Evolutionary conservation across 1,140 invertebrate genomes (phyloP).

Genomic region (Drosophila mauritiana): DNA sequence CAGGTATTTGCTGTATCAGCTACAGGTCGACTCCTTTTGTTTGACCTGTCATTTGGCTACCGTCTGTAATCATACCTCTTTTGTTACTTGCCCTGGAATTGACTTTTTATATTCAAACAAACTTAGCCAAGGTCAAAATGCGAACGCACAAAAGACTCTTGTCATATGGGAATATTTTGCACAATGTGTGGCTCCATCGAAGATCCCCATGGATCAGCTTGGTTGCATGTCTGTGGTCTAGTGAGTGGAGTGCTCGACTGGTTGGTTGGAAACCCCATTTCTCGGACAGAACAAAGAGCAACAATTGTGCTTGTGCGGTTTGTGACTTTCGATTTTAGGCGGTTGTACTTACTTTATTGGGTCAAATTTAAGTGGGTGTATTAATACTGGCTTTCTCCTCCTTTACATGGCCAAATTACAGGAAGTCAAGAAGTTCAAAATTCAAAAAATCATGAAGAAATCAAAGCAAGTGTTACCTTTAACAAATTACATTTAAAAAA

Average conservation of each 20-base stretch:
- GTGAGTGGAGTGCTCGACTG: conserved; percentile 15
- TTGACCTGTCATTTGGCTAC: conserved; percentile 62
- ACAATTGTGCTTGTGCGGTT: conserved; percentile 55
- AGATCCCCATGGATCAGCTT: conserved; percentile 5
- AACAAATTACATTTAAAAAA: too few relatives aligned
- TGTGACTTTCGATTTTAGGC: conserved; percentile 75
- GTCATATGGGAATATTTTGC: conserved; percentile 28
- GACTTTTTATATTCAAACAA: conserved; percentile 61
- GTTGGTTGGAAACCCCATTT: not conserved
- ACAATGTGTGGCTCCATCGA: conserved; percentile 11
- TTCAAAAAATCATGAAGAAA: not conserved
- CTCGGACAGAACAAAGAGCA: conserved; percentile 27
- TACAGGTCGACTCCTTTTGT: conserved; percentile 33
- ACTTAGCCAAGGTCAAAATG: conserved; percentile 70
- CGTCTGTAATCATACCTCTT: conserved; percentile 38
- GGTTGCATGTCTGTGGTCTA: conserved; percentile 78
- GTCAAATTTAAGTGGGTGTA: conserved; percentile 48
- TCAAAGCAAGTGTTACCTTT: too few relatives aligned
- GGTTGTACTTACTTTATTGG: conserved; percentile 49
- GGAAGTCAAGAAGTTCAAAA: not conserved
- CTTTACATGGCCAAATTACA: conserved; percentile 9
- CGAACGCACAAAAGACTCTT: conserved; percentile 27
- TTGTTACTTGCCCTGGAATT: conserved; percentile 34
- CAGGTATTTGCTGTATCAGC: conserved; percentile 15
- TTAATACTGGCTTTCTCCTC: conserved; percentile 44